Evolutionary conservation across 1,140 invertebrate species (phyloP), one percentile per base, ranked within the genome.

Genomic region (Cyrtorhinus lividipennis): DNA sequence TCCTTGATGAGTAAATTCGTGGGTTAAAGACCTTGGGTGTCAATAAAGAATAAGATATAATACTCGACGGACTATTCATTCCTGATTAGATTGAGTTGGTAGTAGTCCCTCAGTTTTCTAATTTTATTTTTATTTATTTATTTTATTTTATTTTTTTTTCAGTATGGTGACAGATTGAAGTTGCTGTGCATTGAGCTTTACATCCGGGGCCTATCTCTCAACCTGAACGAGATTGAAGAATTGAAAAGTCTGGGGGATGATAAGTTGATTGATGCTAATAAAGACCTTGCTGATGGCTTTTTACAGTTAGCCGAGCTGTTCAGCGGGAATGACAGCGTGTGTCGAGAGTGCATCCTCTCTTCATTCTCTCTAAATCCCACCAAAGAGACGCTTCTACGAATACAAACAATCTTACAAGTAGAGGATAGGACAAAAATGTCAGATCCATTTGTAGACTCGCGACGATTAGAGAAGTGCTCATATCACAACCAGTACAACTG

Each of bases 181-280:
- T 75, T 82, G 15, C 77, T 87, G 60, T 79, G 82, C 2, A 84
- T 86, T 58, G 84, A 87, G 69, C 69, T 88, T 20, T 86, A 86
- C 69, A 83, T 88, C 22, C 77, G 81, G 60, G 85, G 83, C 0
- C 76, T 88, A 59, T 85, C 83, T 2, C 79, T 81, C 3, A 85
- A 87, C 67, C 83, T 87, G 79, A 88, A 87, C 68, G 81, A 84
- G 69, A 69, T 88, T 67, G 84, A 88, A 69, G 79, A 77, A 64
- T 79, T 81, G 45, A 87, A 87, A 71, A 70, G 5, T 15, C 48
- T 53, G 10, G 48, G 48, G 5, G 20, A 12, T 22, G 48, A 53
- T 5, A 53, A 53, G 20, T 22, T 53, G 10, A 15, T 53, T 15
- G 3, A 53, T 10, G 48, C 48, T 53, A 53, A 53, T 20, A 53